Evolutionary conservation across 2,113 vertebrate genomes (phyloP).

Genomic region (Himantopus leucocephalus): DNA sequence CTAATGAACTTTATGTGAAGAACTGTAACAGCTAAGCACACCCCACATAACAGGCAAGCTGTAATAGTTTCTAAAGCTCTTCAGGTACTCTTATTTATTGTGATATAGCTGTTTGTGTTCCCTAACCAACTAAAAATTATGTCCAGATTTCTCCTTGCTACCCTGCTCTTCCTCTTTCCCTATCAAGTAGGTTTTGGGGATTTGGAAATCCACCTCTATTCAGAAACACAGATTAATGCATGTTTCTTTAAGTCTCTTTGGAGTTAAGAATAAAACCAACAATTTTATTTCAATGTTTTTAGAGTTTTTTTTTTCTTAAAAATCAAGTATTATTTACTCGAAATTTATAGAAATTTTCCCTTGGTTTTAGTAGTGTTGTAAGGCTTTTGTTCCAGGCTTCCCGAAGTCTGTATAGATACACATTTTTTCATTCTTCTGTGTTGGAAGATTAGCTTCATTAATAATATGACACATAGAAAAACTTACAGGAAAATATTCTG

Average conservation of each 20-base stretch:
- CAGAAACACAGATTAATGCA: neutral
- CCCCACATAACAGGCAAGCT: neutral
- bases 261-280: neutral
- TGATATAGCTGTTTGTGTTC: neutral
- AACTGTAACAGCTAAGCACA: neutral
- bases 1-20: neutral
- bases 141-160: neutral
- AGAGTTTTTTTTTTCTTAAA: neutral
- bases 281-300: neutral
- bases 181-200: neutral
- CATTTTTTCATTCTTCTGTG: neutral
- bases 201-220: neutral
- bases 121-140: neutral
- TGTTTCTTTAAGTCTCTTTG: neutral
- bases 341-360: neutral
- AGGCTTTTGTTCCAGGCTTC: neutral
- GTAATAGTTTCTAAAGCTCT: conserved; percentile 29
- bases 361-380: neutral
- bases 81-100: neutral
- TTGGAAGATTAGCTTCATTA: neutral
- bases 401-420: neutral
- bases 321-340: neutral
- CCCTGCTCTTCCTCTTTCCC: neutral
- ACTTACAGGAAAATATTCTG: neutral
- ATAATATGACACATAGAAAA: neutral